Conservation (phyloP, 2,888 invertebrate genomes). For the Netelia virgata region DNA sequence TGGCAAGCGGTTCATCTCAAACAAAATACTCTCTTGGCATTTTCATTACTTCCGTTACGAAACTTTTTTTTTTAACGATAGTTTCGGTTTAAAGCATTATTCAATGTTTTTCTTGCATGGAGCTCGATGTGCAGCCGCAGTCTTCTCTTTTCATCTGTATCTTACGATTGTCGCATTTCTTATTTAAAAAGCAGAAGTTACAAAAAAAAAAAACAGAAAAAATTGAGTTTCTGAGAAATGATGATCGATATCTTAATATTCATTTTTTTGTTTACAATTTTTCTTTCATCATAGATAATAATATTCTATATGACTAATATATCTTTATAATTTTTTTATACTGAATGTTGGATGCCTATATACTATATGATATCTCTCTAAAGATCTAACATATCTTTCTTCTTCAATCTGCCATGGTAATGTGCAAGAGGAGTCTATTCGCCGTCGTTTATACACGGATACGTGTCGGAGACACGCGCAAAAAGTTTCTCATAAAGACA, state of each 20-base stretch:
- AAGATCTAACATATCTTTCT: conserved; percentile 49
- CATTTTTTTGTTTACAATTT: conserved; percentile 10
- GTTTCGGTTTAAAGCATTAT: conserved; percentile 81
- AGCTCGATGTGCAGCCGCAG: conserved; percentile 84
- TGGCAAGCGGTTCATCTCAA: background rate
- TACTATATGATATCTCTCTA: conserved; percentile 66
- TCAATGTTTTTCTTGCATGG: conserved; percentile 85
- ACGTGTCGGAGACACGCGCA: background rate
- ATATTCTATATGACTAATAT: conserved; percentile 58
- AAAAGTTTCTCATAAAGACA: background rate
- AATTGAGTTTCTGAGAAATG: conserved; percentile 28
- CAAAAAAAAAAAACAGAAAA: conserved; percentile 14
- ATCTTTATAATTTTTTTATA: conserved; percentile 78
- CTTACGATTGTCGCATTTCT: conserved; percentile 57
- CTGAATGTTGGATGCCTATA: conserved; percentile 83
- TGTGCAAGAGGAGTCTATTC: conserved; percentile 68
- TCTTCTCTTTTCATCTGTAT: conserved; percentile 76
- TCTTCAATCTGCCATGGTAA: conserved; percentile 65
- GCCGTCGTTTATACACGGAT: conserved; percentile 8
- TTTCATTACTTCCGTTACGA: conserved; percentile 40
- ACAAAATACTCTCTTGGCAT: conserved; percentile 5
- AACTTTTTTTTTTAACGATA: conserved; percentile 75
- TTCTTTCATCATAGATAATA: conserved; percentile 12
- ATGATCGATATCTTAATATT: conserved; percentile 48
- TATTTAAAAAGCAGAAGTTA: background rate